Conservation (phyloP, 2,888 invertebrate genomes). For the Acronicta aceris region DNA sequence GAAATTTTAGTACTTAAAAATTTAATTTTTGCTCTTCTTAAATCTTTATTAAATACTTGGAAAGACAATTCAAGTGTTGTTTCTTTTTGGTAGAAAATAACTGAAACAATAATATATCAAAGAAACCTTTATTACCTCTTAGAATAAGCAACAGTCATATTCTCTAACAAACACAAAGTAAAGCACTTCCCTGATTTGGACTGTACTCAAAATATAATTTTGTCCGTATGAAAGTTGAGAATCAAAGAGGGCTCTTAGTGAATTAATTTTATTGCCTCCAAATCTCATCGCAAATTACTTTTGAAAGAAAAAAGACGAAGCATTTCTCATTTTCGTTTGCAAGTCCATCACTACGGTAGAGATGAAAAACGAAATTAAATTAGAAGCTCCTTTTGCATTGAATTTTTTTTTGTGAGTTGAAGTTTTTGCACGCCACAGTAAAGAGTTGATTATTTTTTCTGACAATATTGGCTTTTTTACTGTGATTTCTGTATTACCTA, state of each 20-base stretch:
- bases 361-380: constrained; percentile 42
- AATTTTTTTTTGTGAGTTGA: constrained; percentile 4
- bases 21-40: not conserved
- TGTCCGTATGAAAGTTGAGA: constrained; percentile 42
- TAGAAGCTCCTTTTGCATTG: constrained; percentile 15
- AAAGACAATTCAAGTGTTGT: not conserved
- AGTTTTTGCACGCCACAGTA: not conserved
- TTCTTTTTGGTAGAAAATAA: not conserved
- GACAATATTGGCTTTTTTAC: not conserved
- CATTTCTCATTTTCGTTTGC: constrained; percentile 23
- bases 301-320: constrained; percentile 28
- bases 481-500: too few species aligned
- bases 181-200: constrained; percentile 23
- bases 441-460: not conserved
- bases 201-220: constrained; percentile 37
- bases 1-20: not conserved
- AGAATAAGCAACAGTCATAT: constrained; percentile 41
- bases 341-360: constrained; percentile 36
- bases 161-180: constrained; percentile 34
- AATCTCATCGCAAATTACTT: constrained; percentile 51
- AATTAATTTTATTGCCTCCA: constrained; percentile 56
- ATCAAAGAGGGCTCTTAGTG: constrained; percentile 49
- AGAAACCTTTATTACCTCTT: constrained; percentile 33
- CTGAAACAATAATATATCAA: constrained; percentile 17
- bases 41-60: constrained; percentile 1